Base-by-base conservation (phyloP, 2,113 vertebrate species). In the Euleptes europaea region DNA sequence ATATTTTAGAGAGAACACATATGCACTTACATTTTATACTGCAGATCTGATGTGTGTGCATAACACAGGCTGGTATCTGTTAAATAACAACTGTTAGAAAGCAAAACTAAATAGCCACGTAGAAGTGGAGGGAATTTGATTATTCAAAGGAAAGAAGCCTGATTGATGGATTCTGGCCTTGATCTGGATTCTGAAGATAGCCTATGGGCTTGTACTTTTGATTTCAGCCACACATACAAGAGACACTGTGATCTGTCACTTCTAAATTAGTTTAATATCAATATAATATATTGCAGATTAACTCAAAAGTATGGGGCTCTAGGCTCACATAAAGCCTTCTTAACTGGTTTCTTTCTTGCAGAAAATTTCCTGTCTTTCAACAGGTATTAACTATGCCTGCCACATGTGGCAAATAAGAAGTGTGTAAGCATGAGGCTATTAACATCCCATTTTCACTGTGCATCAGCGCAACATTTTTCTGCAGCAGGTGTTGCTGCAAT, bases 171-270 rank as follows among this genome's bases (percentile, higher is more conserved):
- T 91, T 90, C 40, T 86, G 71, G 42, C 7, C 80, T 19, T 12
- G 71, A 10, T 19, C 15, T 60, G 57, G 21, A 82, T 38, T 88
- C 89, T 54, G 60, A 31, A 79, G 13, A 78, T 87, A 82, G 89
- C 88, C 78, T 84, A 82, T 84, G 83, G 28, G 31, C 3, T 81
- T 17, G 4, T 78, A 67, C 42, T 70, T 92, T 42, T 88, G 82
- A 80, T 65, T 78, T 82, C 88, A 89, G 65, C 85, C 81, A 85
- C 92, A 81, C 86, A 38, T 88, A 14, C 44, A 72, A 89, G 54
- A 28, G 89, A 82, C 90, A 91, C 76, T 19, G 72, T 92, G 90
- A 89, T 89, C 80, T 76, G 6, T 71, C 3, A 66, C 5, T 60
- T 13, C 60, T 83, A 8, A 69, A 35, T 85, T 89, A 89, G 44